Evolutionary conservation across 2,797 vertebrate species (phyloP).

Genomic region (Myiotriccus ornatus): DNA sequence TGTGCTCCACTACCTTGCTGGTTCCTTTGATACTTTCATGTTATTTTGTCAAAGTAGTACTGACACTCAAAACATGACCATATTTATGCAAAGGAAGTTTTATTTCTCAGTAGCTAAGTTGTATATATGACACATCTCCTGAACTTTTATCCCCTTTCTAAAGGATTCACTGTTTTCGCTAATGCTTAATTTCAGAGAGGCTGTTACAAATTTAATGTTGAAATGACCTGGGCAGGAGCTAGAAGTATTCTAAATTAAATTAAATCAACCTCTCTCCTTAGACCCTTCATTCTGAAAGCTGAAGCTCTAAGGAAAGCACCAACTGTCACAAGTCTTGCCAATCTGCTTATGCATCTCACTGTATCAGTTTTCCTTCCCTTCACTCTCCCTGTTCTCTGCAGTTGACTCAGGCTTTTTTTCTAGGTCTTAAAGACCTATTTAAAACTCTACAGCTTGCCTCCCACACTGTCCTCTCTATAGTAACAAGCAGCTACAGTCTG

Average conservation of each 20-base stretch:
- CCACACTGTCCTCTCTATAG: slow-evolving; percentile 49
- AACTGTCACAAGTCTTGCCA: slow-evolving; percentile 44
- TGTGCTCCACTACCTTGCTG: neutral
- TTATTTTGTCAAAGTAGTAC: neutral
- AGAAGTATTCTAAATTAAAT: slow-evolving; percentile 1
- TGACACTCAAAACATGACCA: neutral
- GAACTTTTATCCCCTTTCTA: neutral
- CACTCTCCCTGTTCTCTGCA: slow-evolving; percentile 41
- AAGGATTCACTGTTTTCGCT: neutral
- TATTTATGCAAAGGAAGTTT: neutral
- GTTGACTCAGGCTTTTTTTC: slow-evolving; percentile 65
- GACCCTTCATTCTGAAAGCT: slow-evolving; percentile 4
- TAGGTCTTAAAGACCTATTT: slow-evolving; percentile 58
- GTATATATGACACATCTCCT: neutral
- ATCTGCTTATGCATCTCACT: slow-evolving; percentile 28
- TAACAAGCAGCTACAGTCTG: slow-evolving; percentile 19
- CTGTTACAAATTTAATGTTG: neutral
- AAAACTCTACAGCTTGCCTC: slow-evolving; percentile 45
- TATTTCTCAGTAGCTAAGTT: neutral
- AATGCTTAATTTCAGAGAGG: neutral
- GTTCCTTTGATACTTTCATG: neutral
- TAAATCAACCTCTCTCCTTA: neutral
- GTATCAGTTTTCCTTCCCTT: slow-evolving; percentile 44
- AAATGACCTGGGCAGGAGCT: neutral
- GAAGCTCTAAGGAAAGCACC: slow-evolving; percentile 30